Percentiles rank a stretch among this genome's conserved stretches.
Conservation (phyloP, 2,797 vertebrate genomes). For the Pangasius mekongensis region DNA sequence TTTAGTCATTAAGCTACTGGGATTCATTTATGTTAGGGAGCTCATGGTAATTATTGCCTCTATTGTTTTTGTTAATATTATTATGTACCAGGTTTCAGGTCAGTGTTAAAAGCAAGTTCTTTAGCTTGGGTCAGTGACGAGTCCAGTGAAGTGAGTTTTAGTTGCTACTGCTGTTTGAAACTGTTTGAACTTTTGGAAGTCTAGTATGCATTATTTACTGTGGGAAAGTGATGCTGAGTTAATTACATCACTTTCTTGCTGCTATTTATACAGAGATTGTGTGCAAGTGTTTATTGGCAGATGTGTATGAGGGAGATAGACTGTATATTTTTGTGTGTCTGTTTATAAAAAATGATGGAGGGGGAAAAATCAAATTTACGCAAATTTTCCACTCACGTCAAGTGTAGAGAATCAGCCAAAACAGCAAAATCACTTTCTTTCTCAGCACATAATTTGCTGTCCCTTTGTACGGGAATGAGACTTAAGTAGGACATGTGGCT, state of each 20-base stretch:
- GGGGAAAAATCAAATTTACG: constrained; percentile 1
- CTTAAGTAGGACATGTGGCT: constrained; percentile 24
- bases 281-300: neutral
- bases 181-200: neutral
- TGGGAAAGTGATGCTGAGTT: neutral
- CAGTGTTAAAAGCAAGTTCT: neutral
- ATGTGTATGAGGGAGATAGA: neutral
- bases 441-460: constrained; percentile 8
- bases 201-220: neutral
- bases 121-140: neutral
- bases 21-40: neutral
- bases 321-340: neutral
- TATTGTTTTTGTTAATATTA: neutral
- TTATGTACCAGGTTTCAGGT: neutral
- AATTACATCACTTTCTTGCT: neutral
- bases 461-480: constrained; percentile 7
- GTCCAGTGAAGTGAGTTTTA: neutral
- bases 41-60: neutral
- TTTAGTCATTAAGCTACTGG: neutral
- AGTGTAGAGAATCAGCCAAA: neutral
- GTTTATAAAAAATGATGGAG: constrained; percentile 1
- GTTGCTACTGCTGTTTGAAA: neutral
- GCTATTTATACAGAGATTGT: neutral
- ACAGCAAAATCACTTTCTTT: constrained; percentile 17
- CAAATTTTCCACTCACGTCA: constrained; percentile 1